Evolutionary conservation across 92 coral and sea anemone genomes (phyloP), one percentile per base, ranked within the genome.

Genomic region (Porites cylindrica): DNA sequence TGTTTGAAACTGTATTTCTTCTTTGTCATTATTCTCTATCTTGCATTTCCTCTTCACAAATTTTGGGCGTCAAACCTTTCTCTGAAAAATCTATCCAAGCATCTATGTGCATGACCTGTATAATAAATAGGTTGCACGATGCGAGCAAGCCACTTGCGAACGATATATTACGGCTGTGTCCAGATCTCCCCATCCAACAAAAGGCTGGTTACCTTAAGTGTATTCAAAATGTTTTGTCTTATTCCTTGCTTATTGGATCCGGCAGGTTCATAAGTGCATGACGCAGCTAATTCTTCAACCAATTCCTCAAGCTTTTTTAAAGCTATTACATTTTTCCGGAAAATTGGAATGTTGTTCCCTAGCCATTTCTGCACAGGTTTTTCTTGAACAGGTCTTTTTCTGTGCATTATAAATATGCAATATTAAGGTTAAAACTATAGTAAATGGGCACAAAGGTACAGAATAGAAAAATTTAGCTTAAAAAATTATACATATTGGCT

Each of bases 261-360:
- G n/a, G 81, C 81, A 76, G 81, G 81, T 38, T 65, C 69, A 4
- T 76, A 76, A 76, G 54, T 76, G 58, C 81, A 76, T 23, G 66
- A 56, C 38, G 0, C 60, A 38, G 58, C 81, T 32, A 76, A 53
- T 76, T 76, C 81, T 14, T 76, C 13, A 23, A 76, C 81, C 69
- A 76, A 76, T 17, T 4, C 32, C 38, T 76, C 64, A 54, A 76
- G 81, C 64, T 76, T 52, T n/a, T 76, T 76, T 47, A 76, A 76
- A 20, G 58, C 81, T 56, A 20, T 76, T 18, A 6, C 65, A 47
- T 76, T 76, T 76, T 76, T 76, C 12, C 65, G 13, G 65, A 76
- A 75, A 38, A 43, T 54, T 19, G 72, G 38, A 38, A 67, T 67
- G 50, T 59, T 53, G 38, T 76, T 76, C 53, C 81, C 81, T 51